A percentile compares a stretch with the other conserved stretches of the same genome.
phyloP scores from a whole-genome alignment of 2,113 vertebrate species.

The Polyodon spathula region DNA sequence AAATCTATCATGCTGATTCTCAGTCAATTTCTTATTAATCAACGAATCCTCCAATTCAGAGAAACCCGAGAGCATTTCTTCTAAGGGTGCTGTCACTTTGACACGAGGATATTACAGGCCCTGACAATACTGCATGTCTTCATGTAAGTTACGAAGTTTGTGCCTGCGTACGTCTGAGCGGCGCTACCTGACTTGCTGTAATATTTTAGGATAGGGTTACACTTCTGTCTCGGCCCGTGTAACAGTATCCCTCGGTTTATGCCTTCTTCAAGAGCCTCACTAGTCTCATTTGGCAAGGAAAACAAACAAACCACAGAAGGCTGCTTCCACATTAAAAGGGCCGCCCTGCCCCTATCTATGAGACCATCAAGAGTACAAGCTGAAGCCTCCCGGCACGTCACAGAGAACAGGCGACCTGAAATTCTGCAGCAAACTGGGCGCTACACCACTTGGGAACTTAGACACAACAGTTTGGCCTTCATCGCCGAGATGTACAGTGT shows the following conservation, averaged over 20 bases:
- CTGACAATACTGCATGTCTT: not conserved
- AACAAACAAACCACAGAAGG: slow-evolving; percentile 27
- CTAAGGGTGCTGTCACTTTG: not conserved
- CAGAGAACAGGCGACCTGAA: not conserved
- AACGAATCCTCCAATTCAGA: no score
- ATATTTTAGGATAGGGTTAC: slow-evolving; percentile 24
- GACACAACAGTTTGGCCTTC: no score
- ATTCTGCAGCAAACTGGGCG: not conserved
- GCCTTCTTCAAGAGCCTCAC: slow-evolving; percentile 12
- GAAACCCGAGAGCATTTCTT: not conserved
- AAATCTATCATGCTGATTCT: no score
- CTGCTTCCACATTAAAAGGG: slow-evolving; percentile 30
- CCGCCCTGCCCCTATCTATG: slow-evolving; percentile 10
- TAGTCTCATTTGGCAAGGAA: slow-evolving; percentile 22
- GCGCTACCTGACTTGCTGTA: slow-evolving; percentile 10
- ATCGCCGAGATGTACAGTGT: no score
- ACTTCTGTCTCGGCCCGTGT: slow-evolving; percentile 12
- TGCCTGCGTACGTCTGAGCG: not conserved
- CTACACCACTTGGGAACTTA: no score
- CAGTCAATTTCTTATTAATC: no score
- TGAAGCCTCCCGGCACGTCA: not conserved
- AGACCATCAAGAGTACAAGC: slow-evolving; percentile 4
- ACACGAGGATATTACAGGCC: not conserved
- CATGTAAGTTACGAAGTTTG: not conserved
- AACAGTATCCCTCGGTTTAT: slow-evolving; percentile 17